These are phyloP conservation scores for Orthonychiurus folsomi DNA, from an alignment of 2,888 invertebrate species.

Conservation along the genomic window DNA sequence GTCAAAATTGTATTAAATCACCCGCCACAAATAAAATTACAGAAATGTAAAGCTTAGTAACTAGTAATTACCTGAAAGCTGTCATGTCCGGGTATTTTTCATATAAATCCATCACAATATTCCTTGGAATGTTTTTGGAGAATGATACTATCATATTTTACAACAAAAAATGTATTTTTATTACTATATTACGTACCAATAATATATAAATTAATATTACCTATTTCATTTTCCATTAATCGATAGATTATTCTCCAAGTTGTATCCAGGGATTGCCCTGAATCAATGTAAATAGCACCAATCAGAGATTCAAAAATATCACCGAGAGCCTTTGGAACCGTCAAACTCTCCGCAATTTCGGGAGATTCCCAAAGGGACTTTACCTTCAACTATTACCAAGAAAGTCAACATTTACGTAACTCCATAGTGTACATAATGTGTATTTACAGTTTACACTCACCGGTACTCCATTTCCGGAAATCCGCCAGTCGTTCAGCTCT, in stretches of 20 bases:
- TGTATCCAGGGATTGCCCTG: slow-evolving; percentile 56
- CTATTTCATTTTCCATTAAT: slow-evolving; percentile 73
- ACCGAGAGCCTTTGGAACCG: slow-evolving; percentile 84
- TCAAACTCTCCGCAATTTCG: slow-evolving; percentile 61
- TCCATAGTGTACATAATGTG: not conserved
- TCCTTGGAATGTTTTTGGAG: not conserved
- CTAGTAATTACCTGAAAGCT: not conserved
- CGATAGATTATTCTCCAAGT: slow-evolving; percentile 74
- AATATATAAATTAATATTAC: slow-evolving; percentile 42
- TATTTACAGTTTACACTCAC: slow-evolving; percentile 4
- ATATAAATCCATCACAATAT: not conserved
- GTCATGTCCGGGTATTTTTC: not conserved
- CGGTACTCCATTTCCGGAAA: slow-evolving; percentile 59
- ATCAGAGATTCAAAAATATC: slow-evolving; percentile 86
- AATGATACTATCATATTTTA: not conserved
- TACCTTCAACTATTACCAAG: not conserved
- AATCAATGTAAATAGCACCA: slow-evolving; percentile 81
- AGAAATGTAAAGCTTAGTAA: not conserved
- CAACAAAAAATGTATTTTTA: not conserved
- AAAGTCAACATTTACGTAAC: not conserved
- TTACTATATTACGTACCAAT: not conserved
- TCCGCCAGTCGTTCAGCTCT: slow-evolving; percentile 52
- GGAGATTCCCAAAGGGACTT: not conserved
- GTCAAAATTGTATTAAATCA: too few species aligned
- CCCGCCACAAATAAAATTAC: not conserved